These are phyloP conservation scores for Catajapyx aquilonaris DNA, from an alignment of 1,140 invertebrate genomes.

Conservation along the genomic window DNA sequence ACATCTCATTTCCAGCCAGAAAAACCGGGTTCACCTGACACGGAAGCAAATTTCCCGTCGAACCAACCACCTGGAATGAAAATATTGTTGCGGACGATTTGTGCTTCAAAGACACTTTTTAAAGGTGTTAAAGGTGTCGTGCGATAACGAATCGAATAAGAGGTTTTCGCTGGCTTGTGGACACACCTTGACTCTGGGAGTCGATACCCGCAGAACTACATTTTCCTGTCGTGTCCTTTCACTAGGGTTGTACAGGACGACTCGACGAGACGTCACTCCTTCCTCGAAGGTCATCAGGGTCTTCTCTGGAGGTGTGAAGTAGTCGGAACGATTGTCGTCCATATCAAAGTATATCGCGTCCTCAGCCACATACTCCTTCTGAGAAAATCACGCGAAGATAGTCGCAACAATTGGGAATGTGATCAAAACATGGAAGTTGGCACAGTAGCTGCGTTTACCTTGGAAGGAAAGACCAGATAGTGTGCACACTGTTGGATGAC, in stretches of 20 bases:
- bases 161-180: no score
- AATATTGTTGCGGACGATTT: background rate
- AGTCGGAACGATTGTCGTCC: conserved; percentile 26
- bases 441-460: conserved; percentile 10
- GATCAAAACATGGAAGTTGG: background rate
- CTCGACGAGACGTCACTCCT: conserved; percentile 25
- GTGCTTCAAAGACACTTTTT: background rate
- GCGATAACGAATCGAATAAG: no score
- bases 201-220: conserved; percentile 37
- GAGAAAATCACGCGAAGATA: background rate
- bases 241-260: conserved; percentile 52
- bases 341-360: conserved; percentile 23
- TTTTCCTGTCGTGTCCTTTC: conserved; percentile 37
- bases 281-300: conserved; percentile 20
- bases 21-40: conserved; percentile 50
- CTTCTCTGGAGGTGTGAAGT: conserved; percentile 29
- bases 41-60: conserved; percentile 27
- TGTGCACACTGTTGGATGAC: conserved; percentile 49
- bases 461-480: conserved; percentile 21
- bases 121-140: no score
- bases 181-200: conserved; percentile 34
- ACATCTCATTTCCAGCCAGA: conserved; percentile 26
- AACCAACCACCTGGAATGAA: conserved; percentile 27
- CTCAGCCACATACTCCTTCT: conserved; percentile 8
- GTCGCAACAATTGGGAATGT: background rate